phyloP scores from a whole-genome alignment of 1,140 invertebrate genomes.

The Hycleus cichorii region DNA sequence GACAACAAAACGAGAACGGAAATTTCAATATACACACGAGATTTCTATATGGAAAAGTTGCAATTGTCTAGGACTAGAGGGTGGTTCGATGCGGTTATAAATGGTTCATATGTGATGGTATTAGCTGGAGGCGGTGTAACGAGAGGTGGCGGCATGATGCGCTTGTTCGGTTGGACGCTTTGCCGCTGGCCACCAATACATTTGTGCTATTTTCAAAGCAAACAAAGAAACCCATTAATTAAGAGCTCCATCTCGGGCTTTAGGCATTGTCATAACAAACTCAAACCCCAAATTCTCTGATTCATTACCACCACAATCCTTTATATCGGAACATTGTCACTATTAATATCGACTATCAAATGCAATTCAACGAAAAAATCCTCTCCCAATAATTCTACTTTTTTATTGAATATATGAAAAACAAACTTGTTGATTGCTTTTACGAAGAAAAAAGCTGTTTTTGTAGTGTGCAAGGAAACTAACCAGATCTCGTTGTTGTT shows the following conservation, averaged over 20 bases:
- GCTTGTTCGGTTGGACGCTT: constrained; percentile 26
- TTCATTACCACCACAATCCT: constrained; percentile 17
- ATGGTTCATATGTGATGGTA: no score
- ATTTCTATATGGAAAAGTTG: no score
- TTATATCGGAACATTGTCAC: background rate
- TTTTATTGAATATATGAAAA: background rate
- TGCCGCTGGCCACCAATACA: constrained; percentile 25
- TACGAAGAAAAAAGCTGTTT: background rate
- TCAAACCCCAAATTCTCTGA: constrained; percentile 10
- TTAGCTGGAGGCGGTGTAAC: background rate
- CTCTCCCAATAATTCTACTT: background rate
- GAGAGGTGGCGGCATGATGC: constrained; percentile 18
- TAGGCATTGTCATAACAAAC: constrained; percentile 30
- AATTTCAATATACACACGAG: no score
- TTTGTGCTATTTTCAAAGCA: constrained; percentile 30
- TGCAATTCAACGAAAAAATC: no score
- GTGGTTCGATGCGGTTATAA: no score
- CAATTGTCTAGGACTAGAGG: no score
- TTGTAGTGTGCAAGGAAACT: constrained; percentile 3
- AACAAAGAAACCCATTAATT: constrained; percentile 34
- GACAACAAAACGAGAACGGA: no score
- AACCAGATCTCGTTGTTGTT: constrained; percentile 18
- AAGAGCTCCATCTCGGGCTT: constrained; percentile 30
- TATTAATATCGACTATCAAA: no score
- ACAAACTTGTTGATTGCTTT: background rate